phyloP scores from a whole-genome alignment of 2,797 vertebrate genomes.

The Amazona ochrocephala region DNA sequence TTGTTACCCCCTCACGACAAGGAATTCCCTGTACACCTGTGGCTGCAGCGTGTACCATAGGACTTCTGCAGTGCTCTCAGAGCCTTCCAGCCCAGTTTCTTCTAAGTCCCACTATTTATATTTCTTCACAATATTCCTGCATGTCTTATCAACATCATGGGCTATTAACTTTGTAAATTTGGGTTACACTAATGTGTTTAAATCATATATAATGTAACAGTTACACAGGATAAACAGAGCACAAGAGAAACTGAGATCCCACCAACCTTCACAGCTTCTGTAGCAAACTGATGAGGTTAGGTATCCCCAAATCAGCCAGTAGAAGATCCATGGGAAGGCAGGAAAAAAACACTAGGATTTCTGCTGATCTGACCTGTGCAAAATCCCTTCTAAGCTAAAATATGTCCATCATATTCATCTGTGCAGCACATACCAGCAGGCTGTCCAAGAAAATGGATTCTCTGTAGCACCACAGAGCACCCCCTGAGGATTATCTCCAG shows the following conservation, averaged over 20 bases:
- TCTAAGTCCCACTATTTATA: background rate
- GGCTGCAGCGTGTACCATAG: fast-evolving
- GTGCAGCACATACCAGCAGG: background rate
- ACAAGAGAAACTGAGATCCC: background rate
- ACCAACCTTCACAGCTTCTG: background rate
- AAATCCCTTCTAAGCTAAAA: background rate
- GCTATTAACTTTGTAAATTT: background rate
- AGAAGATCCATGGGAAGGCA: background rate
- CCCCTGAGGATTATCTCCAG: background rate
- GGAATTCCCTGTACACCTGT: background rate
- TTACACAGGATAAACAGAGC: fast-evolving
- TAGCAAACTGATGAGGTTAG: background rate
- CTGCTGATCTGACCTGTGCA: background rate
- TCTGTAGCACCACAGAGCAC: background rate
- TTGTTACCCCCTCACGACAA: background rate
- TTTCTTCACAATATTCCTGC: background rate
- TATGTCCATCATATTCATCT: background rate
- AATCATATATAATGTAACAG: background rate
- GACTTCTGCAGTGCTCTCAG: background rate
- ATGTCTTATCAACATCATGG: background rate
- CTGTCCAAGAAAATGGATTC: background rate
- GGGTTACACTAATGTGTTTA: background rate
- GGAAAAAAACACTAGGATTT: background rate
- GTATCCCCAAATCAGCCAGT: background rate
- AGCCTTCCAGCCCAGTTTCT: background rate